Evolutionary conservation across 2,888 invertebrate genomes (phyloP), one percentile per base, ranked within the genome.

Genomic region (Drosophila imparisetae): DNA sequence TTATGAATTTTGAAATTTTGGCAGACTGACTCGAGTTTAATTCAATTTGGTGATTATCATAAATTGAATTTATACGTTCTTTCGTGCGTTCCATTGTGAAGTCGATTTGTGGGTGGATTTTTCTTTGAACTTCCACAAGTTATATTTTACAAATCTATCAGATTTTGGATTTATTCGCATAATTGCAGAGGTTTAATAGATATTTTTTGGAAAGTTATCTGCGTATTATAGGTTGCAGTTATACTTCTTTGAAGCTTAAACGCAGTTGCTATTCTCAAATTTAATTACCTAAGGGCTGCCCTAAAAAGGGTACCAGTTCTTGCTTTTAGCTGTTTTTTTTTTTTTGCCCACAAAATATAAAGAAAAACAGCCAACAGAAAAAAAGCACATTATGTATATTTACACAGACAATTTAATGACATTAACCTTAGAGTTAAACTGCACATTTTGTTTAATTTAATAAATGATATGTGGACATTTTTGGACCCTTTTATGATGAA

Each of bases 1-100:
- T 73, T 83, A 88, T 91, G 91, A 91, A 86, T 90, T 81, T 86
- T 81, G 80, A 81, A 86, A 75, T 81, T 86, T 86, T 84, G 69
- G 80, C 83, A 78, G 81, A 78, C 80, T 83, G 87, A 87, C 81
- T 85, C 52, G 54, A 76, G 62, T 80, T 80, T 89, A 88, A 90
- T 90, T 91, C 86, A 91, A 90, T 90, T 91, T 86, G 63, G 71
- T 89, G 88, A 89, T 90, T 90, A 90, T 85, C 82, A 71, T 80
- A 89, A 86, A 85, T 89, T 87, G 62, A 89, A 84, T 89, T 91
- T 80, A 77, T 61, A 76, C 18, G 50, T 66, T 53, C 64, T 66
- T 64, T 80, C 81, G 83, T 83, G 86, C 83, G 52, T 72, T 75
- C 29, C 60, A 62, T 63, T 70, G 5, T 58, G 34, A 45, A 57